phyloP scores from a whole-genome alignment of 2,888 invertebrate species.

The Chrysolina haemoptera region DNA sequence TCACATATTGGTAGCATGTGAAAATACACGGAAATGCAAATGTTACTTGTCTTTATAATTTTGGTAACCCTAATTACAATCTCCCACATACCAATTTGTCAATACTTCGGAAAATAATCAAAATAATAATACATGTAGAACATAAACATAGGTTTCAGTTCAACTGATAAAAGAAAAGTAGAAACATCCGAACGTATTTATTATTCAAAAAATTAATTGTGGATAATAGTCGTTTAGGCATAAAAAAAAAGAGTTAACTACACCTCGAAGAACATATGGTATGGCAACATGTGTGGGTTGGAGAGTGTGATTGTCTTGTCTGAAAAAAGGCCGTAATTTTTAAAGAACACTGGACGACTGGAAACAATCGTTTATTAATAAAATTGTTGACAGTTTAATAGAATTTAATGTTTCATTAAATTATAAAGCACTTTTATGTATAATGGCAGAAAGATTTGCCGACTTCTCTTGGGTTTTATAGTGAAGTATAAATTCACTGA shows the following conservation, averaged over 20 bases:
- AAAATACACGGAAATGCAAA: conserved; percentile 26
- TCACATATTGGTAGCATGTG: background rate
- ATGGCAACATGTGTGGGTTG: conserved; percentile 61
- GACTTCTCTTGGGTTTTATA: background rate
- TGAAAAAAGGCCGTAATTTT: conserved; percentile 18
- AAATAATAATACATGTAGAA: conserved; percentile 26
- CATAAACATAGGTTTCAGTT: conserved; percentile 34
- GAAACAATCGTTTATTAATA: conserved; percentile 31
- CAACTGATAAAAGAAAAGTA: conserved; percentile 30
- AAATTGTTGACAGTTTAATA: conserved; percentile 30
- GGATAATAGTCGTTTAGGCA: conserved; percentile 49
- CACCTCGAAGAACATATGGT: conserved; percentile 52
- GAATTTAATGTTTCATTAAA: conserved; percentile 28
- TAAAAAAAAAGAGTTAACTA: conserved; percentile 53
- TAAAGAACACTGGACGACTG: background rate
- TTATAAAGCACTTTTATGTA: conserved; percentile 24
- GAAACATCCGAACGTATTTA: conserved; percentile 37
- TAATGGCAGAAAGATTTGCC: conserved; percentile 7
- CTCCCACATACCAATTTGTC: conserved; percentile 31
- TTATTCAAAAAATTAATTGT: conserved; percentile 50
- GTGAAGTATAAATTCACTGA: conserved; percentile 1
- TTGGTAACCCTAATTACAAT: conserved; percentile 32
- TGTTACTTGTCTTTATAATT: conserved; percentile 27
- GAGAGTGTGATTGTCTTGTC: conserved; percentile 30
- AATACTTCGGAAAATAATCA: conserved; percentile 28